Percentiles rank a stretch among this genome's conserved stretches.
Conservation (phyloP, 2,113 vertebrate species). For the Gambusia affinis region DNA sequence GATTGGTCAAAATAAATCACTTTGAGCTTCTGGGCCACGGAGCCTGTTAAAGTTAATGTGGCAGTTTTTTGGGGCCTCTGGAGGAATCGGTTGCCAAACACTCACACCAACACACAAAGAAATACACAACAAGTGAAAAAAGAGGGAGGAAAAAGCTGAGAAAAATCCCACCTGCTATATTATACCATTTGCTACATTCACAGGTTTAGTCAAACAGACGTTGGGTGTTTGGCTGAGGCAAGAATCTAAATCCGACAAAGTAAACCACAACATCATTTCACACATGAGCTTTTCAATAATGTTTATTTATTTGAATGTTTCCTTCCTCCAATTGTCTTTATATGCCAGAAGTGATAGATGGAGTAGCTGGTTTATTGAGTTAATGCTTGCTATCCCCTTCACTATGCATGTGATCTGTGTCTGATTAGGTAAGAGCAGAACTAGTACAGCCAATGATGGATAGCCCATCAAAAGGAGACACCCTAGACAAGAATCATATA, state of each 20-base stretch:
- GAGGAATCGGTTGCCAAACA: conserved; percentile 9
- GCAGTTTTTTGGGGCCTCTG: conserved; percentile 30
- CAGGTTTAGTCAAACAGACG: not conserved
- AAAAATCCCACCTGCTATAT: not conserved
- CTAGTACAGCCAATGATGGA: conserved; percentile 55
- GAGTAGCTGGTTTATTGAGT: conserved; percentile 48
- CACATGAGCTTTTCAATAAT: not conserved
- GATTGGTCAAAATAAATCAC: conserved; percentile 65
- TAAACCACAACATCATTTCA: not conserved
- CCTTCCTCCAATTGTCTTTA: conserved; percentile 5
- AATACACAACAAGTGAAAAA: not conserved
- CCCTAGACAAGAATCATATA: conserved; percentile 30
- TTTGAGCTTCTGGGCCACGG: conserved; percentile 35
- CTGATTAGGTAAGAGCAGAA: conserved; percentile 63
- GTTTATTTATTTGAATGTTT: not conserved
- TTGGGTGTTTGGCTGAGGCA: not conserved
- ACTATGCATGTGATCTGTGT: conserved; percentile 64
- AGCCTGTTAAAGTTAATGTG: conserved; percentile 57
- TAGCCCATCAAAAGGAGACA: conserved; percentile 40
- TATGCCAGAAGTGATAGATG: conserved; percentile 56
- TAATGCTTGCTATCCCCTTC: conserved; percentile 56
- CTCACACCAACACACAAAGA: conserved; percentile 18
- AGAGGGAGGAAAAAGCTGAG: not conserved
- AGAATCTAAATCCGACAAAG: not conserved
- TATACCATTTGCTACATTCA: not conserved